These are phyloP conservation scores for Arge pagana DNA, from an alignment of 2,888 invertebrate species.

Conservation along the genomic window DNA sequence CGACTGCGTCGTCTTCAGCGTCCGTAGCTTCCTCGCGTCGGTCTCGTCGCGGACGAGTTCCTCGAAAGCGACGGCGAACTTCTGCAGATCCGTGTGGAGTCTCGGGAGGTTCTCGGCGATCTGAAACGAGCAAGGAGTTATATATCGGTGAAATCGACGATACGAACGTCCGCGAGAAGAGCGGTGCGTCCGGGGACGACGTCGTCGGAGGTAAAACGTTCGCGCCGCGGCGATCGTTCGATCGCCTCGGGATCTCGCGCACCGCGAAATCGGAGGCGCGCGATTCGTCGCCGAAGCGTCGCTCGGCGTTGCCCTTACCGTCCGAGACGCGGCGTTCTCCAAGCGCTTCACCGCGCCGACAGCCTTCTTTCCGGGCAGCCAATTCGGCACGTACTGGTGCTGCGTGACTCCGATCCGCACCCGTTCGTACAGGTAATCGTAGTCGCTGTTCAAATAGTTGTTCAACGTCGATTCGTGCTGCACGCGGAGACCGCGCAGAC, in stretches of 20 bases:
- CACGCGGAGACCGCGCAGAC: conserved; percentile 41
- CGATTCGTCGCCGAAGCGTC: too few relatives aligned
- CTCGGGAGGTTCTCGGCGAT: conserved; percentile 63
- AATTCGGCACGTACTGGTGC: conserved; percentile 55
- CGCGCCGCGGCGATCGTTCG: too few relatives aligned
- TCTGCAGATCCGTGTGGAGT: conserved; percentile 62
- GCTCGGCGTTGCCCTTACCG: too few relatives aligned
- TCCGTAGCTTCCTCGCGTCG: conserved; percentile 55
- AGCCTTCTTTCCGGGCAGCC: conserved; percentile 53
- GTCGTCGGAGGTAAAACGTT: too few relatives aligned
- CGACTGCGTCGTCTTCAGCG: conserved; percentile 48
- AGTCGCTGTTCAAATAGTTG: conserved; percentile 49
- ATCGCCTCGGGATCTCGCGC: too few relatives aligned
- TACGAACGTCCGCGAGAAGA: conserved; percentile 26
- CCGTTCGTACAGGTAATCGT: conserved; percentile 52
- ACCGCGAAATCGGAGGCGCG: too few relatives aligned
- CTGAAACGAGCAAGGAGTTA: too few relatives aligned
- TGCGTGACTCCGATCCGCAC: conserved; percentile 47
- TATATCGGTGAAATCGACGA: too few relatives aligned
- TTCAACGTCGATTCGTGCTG: conserved; percentile 48
- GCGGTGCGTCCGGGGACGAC: background rate
- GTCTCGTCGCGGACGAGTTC: conserved; percentile 58
- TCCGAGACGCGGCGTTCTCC: conserved; percentile 30
- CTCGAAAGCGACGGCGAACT: conserved; percentile 60
- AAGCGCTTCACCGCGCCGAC: conserved; percentile 40